These are phyloP conservation scores for Iphiclides podalirius DNA, from an alignment of 2,888 invertebrate genomes.

Conservation along the genomic window DNA sequence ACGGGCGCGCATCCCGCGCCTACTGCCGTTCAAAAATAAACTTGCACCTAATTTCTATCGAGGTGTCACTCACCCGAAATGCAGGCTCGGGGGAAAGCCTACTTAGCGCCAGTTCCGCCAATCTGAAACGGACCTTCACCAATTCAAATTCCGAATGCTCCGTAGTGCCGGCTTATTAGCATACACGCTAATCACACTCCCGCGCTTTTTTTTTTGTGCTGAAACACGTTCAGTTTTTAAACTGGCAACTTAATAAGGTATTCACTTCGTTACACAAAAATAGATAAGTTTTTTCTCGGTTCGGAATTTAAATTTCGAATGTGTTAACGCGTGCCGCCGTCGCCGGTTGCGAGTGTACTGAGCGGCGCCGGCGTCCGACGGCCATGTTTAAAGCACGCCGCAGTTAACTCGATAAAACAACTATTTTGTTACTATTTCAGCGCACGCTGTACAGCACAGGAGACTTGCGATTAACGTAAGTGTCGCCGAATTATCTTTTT, in stretches of 20 bases:
- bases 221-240: constrained; percentile 35
- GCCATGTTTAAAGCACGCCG: constrained; percentile 70
- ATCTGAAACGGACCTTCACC: constrained; percentile 55
- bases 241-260: constrained; percentile 23
- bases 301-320: constrained; percentile 31
- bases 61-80: constrained; percentile 70
- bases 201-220: constrained; percentile 41
- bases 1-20: constrained; percentile 59
- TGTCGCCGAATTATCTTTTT: background rate
- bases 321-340: constrained; percentile 55
- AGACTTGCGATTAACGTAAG: background rate
- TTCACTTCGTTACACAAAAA: constrained; percentile 24
- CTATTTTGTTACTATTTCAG: constrained; percentile 54
- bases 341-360: constrained; percentile 65
- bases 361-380: constrained; percentile 47
- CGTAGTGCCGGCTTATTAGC: constrained; percentile 52
- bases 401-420: constrained; percentile 55
- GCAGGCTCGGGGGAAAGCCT: constrained; percentile 47
- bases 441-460: constrained; percentile 43
- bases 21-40: constrained; percentile 64
- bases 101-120: constrained; percentile 52
- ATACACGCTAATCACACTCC: constrained; percentile 53
- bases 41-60: constrained; percentile 46
- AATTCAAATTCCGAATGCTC: constrained; percentile 53
- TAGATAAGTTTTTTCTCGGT: constrained; percentile 30